phyloP scores from a whole-genome alignment of 1,140 invertebrate genomes.

The Atta texana region DNA sequence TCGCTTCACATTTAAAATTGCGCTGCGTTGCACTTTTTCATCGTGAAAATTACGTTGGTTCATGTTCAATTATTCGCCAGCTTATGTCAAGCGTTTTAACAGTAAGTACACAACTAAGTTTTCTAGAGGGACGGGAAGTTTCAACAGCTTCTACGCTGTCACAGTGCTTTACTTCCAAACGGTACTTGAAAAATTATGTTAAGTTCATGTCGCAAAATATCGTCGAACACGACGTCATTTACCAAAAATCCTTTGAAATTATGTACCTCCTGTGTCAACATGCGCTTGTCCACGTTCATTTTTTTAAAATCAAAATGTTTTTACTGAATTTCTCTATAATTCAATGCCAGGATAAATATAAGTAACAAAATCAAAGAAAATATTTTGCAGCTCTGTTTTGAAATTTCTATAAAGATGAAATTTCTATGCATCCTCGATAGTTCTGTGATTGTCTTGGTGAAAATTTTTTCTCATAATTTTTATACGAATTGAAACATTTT shows the following conservation, averaged over 20 bases:
- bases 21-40: slow-evolving; percentile 45
- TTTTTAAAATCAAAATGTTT: background rate
- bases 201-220: slow-evolving; percentile 43
- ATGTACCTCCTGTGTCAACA: background rate
- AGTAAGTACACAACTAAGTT: slow-evolving; percentile 54
- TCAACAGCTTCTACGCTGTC: slow-evolving; percentile 55
- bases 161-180: slow-evolving; percentile 49
- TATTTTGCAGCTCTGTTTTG: too few relatives aligned
- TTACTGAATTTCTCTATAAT: background rate
- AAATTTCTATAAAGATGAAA: background rate
- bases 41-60: slow-evolving; percentile 58
- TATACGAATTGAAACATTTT: too few relatives aligned
- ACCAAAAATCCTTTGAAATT: slow-evolving; percentile 8
- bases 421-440: background rate
- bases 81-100: slow-evolving; percentile 43
- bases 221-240: slow-evolving; percentile 44
- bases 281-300: background rate
- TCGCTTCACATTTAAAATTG: slow-evolving; percentile 7
- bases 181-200: slow-evolving; percentile 61
- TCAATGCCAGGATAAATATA: background rate
- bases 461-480: too few relatives aligned
- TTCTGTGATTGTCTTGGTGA: background rate
- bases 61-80: slow-evolving; percentile 57
- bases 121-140: slow-evolving; percentile 33
- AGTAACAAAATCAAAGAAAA: background rate